Base-by-base conservation (phyloP, 2,113 vertebrate genomes). In the Ceyx margarethae region DNA sequence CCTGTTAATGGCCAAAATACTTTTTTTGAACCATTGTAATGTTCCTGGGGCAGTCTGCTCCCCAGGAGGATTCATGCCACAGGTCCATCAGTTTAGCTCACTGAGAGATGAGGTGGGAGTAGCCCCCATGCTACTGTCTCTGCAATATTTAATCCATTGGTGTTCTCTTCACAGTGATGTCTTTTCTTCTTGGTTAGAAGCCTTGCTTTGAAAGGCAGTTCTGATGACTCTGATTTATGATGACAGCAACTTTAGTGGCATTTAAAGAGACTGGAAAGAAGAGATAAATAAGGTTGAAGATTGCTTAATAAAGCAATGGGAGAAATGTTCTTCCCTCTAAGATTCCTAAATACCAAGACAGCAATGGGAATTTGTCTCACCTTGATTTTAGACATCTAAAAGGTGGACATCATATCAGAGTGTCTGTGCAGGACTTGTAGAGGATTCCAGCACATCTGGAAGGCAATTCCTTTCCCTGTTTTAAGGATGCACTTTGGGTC, bases 211-310 rank as follows among this genome's bases (percentile, higher is more conserved):
- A 83, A 91, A 80, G 76, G 88, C 46, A 65, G 26, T 90, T 94
- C 76, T 60, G 48, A 43, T 91, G 79, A 91, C 79, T 67, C 81
- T 95, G 87, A 96, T 96, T 93, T 83, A 43, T 1, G 10, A 26
- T 88, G 94, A 95, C 93, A 90, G 91, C 79, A 64, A 31, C 90
- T 95, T 91, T 82, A 74, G 61, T 78, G 85, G 79, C 82, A 81
- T 95, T 96, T 95, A 54, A 83, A 91, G 57, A 78, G 53, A 82
- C 65, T 86, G 87, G 72, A 80, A 91, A 45, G 71, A 90, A 82
- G 81, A 78, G 54, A 91, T 73, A 94, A 94, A 87, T 85, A 95
- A 73, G 28, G 50, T 84, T 80, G 75, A 94, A 87, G 68, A 90
- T 85, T 53, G 48, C 40, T 87, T 93, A 65, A 85, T 61, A 94